Evolutionary conservation across 2,113 vertebrate species (phyloP).

Genomic region (Stomatorhinus ivindoensis): DNA sequence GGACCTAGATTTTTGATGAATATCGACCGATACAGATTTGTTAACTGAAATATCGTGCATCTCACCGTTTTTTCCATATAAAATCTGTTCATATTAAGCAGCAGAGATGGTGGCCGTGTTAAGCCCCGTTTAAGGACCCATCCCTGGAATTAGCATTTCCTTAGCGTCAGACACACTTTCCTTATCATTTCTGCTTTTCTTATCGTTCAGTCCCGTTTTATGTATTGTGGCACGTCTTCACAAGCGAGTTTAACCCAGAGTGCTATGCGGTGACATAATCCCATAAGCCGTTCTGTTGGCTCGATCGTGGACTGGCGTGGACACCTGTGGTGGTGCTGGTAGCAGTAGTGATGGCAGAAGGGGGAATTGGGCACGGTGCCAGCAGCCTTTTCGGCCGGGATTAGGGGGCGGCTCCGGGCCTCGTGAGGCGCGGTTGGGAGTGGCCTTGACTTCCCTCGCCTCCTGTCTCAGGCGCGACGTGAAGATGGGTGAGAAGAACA

Average conservation of each 20-base stretch:
- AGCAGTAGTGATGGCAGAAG: neutral
- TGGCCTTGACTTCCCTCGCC: neutral
- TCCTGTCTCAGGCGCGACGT: slow-evolving; percentile 71
- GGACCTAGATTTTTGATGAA: neutral
- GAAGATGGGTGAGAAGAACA: slow-evolving; percentile 97
- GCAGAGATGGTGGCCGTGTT: neutral
- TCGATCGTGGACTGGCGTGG: neutral
- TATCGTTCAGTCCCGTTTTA: neutral
- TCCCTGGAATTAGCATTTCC: neutral
- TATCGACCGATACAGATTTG: neutral
- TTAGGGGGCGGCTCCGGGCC: neutral
- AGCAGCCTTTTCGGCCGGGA: neutral
- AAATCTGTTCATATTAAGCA: neutral
- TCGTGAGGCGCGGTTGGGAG: neutral
- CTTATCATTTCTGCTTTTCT: neutral
- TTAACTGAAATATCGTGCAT: too few species aligned
- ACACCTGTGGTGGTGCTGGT: neutral
- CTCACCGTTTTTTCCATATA: neutral
- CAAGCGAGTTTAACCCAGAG: neutral
- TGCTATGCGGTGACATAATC: neutral
- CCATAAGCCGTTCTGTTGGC: neutral
- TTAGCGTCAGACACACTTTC: neutral
- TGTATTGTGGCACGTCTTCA: neutral
- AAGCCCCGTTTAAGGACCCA: too few species aligned
- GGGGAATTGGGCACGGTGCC: neutral